Base-by-base conservation (phyloP, 2,113 vertebrate species). In the Myodes glareolus region DNA sequence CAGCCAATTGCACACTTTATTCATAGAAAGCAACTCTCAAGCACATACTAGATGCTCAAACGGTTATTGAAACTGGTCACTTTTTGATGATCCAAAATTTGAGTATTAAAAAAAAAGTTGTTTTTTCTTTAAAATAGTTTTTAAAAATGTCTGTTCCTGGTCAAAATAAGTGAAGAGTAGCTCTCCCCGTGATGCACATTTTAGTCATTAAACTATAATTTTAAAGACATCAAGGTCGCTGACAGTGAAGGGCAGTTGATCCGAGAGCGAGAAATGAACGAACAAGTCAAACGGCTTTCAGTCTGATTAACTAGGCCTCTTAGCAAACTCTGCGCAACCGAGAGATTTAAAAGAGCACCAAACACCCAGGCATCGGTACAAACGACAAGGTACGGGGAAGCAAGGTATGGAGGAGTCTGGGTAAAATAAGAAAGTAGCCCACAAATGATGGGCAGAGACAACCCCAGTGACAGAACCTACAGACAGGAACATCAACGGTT, bases 1-100 rank as follows among this genome's bases (percentile, higher is more conserved):
- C 27, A 36, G 7, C 17, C 2, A 0, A 3, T 23, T 1, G 25
- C 90, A 55, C 1, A 0, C 2, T 23, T 86, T 17, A 75, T 31
- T 45, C 21, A 52, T 8, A 31, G 61, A 61, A 61, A 65, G 33
- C 3, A 39, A 47, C 42, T 58, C 58, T 42, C 1, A 0, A 25
- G 7, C 2, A 2, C 29, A 16, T 39, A 14, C 10, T 19, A 39
- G n/a, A 21, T 45, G 70, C 45, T 86, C n/a, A 45, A 33, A 52
- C 3, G 8, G 25, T 25, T 23, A 23, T 3, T 8, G 19, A 29
- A 42, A 5, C 0, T 7, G 3, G 42, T 36, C 23, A 6, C 25
- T 63, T 87, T 47, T 67, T 55, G 39, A 55, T 55, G 19, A 29
- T 2, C 39, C 0, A 77, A 68, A 70, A 19, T 45, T 33, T 58